These are phyloP conservation scores for Gandaritis pyraliata DNA, from an alignment of 2,888 invertebrate species.

Conservation along the genomic window DNA sequence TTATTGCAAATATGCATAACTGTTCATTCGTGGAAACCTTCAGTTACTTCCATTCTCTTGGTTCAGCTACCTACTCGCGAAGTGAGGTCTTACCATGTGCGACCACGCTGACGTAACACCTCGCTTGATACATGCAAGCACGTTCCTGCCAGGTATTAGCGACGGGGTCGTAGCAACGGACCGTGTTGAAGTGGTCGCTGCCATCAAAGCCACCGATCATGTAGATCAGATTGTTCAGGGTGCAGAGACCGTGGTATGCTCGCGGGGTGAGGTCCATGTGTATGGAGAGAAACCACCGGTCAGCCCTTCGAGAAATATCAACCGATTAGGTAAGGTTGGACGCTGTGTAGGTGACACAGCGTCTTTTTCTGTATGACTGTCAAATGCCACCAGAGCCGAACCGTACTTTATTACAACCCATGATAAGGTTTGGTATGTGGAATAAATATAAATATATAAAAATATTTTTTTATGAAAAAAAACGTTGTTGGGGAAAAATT, in stretches of 20 bases:
- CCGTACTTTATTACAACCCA: too few species aligned
- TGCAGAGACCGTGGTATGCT: conserved; percentile 92
- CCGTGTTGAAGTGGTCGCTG: conserved; percentile 89
- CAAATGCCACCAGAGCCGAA: too few species aligned
- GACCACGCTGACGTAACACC: conserved; percentile 92
- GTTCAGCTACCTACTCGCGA: too few species aligned
- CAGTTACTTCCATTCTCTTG: too few species aligned
- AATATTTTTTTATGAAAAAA: too few species aligned
- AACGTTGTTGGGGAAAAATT: too few species aligned
- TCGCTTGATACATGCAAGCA: conserved; percentile 91
- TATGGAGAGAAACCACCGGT: conserved; percentile 89
- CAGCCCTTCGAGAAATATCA: conserved; percentile 77
- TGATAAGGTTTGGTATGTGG: too few species aligned
- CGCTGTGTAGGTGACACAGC: too few species aligned
- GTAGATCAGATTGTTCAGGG: conserved; percentile 88
- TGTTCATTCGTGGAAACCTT: too few species aligned
- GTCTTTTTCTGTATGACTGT: too few species aligned
- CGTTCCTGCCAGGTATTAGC: conserved; percentile 90
- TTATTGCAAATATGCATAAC: too few species aligned
- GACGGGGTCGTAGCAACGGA: conserved; percentile 91
- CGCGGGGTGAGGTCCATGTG: conserved; percentile 88
- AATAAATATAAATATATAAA: too few species aligned
- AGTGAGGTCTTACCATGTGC: conserved; percentile 85
- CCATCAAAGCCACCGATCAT: conserved; percentile 95
- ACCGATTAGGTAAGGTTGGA: background rate